These are phyloP conservation scores for Orthosia cruda DNA, from an alignment of 2,888 invertebrate genomes.

Conservation along the genomic window DNA sequence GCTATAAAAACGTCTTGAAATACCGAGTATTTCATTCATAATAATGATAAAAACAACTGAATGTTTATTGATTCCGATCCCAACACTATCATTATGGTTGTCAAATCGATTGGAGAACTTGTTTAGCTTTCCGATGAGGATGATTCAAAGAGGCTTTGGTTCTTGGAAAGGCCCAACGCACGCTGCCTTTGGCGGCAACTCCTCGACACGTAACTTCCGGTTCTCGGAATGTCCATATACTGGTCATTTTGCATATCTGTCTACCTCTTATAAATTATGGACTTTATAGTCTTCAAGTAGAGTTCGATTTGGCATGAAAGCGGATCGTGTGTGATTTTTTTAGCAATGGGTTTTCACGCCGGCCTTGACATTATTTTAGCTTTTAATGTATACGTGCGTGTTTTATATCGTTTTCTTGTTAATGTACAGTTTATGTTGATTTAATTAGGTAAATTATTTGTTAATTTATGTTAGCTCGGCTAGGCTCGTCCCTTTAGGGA, in stretches of 20 bases:
- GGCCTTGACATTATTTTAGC: slow-evolving; percentile 72
- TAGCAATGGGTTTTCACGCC: slow-evolving; percentile 62
- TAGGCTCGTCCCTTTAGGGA: slow-evolving; percentile 4
- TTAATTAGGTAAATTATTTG: slow-evolving; percentile 34
- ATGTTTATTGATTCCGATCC: slow-evolving; percentile 22
- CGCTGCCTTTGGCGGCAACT: slow-evolving; percentile 59
- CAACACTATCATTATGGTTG: slow-evolving; percentile 31
- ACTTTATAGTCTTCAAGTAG: slow-evolving; percentile 3
- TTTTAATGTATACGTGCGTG: slow-evolving; percentile 29
- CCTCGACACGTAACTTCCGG: slow-evolving; percentile 70
- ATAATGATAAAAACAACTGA: background rate
- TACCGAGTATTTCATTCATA: slow-evolving; percentile 2
- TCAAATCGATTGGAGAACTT: slow-evolving; percentile 49
- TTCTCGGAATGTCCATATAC: slow-evolving; percentile 61
- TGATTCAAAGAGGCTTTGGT: slow-evolving; percentile 66
- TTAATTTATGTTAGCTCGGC: background rate
- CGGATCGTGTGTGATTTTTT: slow-evolving; percentile 15
- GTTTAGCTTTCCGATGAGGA: slow-evolving; percentile 46
- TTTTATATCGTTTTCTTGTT: slow-evolving; percentile 38
- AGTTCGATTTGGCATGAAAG: slow-evolving; percentile 17
- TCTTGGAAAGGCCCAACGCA: slow-evolving; percentile 65
- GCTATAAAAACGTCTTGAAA: slow-evolving; percentile 1
- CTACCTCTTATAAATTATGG: slow-evolving; percentile 11
- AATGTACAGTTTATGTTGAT: slow-evolving; percentile 38
- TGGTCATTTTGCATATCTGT: slow-evolving; percentile 42